Evolutionary conservation across 2,797 vertebrate genomes (phyloP), one percentile per base, ranked within the genome.

Genomic region (Pempheris klunzingeri): DNA sequence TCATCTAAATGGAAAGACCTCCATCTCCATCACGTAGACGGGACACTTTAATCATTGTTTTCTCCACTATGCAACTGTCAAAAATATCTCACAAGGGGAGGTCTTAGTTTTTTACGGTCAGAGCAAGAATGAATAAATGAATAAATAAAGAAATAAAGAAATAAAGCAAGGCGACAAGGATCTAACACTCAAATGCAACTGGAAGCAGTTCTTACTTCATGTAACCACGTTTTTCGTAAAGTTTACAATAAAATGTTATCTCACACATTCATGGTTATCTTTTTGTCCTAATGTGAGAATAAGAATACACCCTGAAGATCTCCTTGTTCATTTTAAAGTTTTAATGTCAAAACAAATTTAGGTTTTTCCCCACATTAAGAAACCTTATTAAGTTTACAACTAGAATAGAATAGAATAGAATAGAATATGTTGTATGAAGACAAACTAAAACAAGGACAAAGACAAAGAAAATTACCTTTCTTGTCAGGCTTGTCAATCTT

Each of bases 1-100:
- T 78, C 79, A 77, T 78, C 34, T 38, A 18, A n/a, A 71, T 87
- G 84, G 89, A 90, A 88, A 89, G 61, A 77, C 60, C 68, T 44
- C 34, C 39, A 28, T 61, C 69, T 52, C 36, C 43, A 41, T 57
- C 39, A 60, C 18, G 30, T 39, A 64, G 38, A 77, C 78, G 77
- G 83, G 55, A 90, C 71, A 59, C 8, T 72, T 86, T 54, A 71
- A 77, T 64, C 65, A 28, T 32, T 47, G 58, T 53, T 39, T 77
- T 73, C 77, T 74, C 80, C 74, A 76, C 72, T 28, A 5, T 60
- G 78, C 2, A 75, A 22, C 18, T 46, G 0, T 44, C 5, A 32
- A 10, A 61, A 49, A 46, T 1, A 32, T 28, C 8, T 58, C 24
- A 52, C 11, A 9, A 55, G 15, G 59, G 26, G 3, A 61, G 36